These are phyloP conservation scores for Poeciliopsis turneri DNA, from an alignment of 2,797 vertebrate species.

Conservation along the genomic window DNA sequence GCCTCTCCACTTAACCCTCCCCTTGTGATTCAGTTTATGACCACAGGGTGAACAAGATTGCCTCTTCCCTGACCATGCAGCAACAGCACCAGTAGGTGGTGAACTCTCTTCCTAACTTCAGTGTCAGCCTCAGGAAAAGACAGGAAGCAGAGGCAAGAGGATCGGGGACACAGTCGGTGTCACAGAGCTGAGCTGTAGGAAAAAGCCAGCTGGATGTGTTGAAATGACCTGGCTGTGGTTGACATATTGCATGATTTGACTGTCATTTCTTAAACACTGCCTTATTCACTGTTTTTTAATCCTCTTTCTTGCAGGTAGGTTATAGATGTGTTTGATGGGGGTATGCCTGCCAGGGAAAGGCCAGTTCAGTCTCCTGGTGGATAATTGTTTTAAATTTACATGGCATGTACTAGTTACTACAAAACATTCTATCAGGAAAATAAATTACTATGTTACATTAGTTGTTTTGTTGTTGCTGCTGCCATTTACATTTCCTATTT, in stretches of 20 bases:
- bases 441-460: not conserved
- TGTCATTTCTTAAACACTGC: constrained; percentile 37
- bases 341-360: not conserved
- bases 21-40: constrained; percentile 31
- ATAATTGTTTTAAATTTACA: not conserved
- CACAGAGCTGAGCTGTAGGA: constrained; percentile 58
- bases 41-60: constrained; percentile 37
- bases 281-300: constrained; percentile 55
- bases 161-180: constrained; percentile 55
- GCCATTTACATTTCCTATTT: not conserved
- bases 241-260: constrained; percentile 68
- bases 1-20: constrained; percentile 58
- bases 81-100: constrained; percentile 38
- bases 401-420: not conserved
- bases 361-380: not conserved
- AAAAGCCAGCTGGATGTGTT: constrained; percentile 64
- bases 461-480: not conserved
- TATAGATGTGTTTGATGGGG: not conserved
- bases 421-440: not conserved
- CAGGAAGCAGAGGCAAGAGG: constrained; percentile 24
- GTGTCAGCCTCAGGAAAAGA: constrained; percentile 35
- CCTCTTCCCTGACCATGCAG: constrained; percentile 39
- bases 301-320: constrained; percentile 14
- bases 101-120: constrained; percentile 39
- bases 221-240: constrained; percentile 62